Percentiles rank a stretch among this genome's conserved stretches.
phyloP scores from a whole-genome alignment of 2,797 vertebrate species.

The Sparus aurata region DNA sequence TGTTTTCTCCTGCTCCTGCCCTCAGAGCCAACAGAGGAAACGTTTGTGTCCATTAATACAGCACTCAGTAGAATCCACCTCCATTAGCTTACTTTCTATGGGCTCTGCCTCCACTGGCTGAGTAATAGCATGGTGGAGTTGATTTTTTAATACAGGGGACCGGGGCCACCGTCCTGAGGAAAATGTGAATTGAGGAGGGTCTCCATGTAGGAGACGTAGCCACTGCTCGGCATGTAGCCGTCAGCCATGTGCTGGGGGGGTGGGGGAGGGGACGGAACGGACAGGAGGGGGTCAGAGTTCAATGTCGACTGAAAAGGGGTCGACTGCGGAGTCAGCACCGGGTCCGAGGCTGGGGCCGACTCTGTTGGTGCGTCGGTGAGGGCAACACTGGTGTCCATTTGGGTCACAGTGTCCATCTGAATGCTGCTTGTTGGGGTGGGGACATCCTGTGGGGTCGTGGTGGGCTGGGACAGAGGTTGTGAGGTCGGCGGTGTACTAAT shows the following conservation, averaged over 20 bases:
- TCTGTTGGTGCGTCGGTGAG: constrained; percentile 38
- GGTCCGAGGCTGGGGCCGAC: constrained; percentile 50
- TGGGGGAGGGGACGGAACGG: constrained; percentile 42
- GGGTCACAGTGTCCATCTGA: constrained; percentile 50
- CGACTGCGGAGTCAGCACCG: constrained; percentile 49
- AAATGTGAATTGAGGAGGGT: constrained; percentile 89
- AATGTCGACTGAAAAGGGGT: constrained; percentile 62
- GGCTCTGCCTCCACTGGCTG: constrained; percentile 50
- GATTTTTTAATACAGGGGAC: constrained; percentile 78
- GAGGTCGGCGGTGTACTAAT: constrained; percentile 49
- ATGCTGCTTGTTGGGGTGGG: not conserved
- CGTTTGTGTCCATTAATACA: constrained; percentile 51
- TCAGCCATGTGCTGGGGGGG: constrained; percentile 67
- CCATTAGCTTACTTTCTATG: constrained; percentile 71
- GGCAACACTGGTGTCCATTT: constrained; percentile 64
- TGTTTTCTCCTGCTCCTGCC: constrained; percentile 35
- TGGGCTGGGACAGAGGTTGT: constrained; percentile 21
- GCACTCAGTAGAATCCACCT: constrained; percentile 59
- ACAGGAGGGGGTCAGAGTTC: constrained; percentile 78
- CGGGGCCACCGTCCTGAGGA: constrained; percentile 79
- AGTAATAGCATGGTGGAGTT: constrained; percentile 35
- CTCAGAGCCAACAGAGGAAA: constrained; percentile 50
- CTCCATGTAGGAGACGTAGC: constrained; percentile 92
- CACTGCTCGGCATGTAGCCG: constrained; percentile 83
- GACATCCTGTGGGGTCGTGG: not conserved